Evolutionary conservation across 2,113 vertebrate genomes (phyloP).

Genomic region (Mellivora capensis): DNA sequence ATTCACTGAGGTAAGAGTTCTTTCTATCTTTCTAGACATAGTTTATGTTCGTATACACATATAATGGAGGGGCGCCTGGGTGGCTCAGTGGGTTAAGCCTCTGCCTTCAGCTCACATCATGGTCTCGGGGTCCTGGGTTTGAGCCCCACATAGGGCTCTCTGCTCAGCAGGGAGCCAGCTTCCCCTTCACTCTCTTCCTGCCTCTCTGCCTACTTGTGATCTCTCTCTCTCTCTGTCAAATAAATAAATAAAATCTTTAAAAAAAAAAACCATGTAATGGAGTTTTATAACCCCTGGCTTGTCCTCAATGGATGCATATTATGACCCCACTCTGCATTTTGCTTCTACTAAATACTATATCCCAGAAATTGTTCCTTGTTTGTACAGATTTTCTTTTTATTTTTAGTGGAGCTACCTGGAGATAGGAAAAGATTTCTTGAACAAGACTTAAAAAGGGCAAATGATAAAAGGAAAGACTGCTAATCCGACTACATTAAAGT

Average conservation of each 20-base stretch:
- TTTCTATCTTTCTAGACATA: background rate
- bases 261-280: background rate
- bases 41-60: background rate
- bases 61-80: background rate
- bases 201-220: no score
- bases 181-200: no score
- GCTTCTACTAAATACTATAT: background rate
- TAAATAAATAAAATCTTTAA: no score
- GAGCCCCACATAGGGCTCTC: no score
- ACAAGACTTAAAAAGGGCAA: background rate
- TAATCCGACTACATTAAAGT: background rate
- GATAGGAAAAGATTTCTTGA: background rate
- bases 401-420: background rate
- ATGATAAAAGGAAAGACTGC: background rate
- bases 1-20: background rate
- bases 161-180: no score
- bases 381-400: background rate
- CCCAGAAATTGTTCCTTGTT: background rate
- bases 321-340: background rate
- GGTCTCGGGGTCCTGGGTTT: no score
- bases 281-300: background rate
- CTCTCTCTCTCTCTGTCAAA: no score
- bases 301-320: background rate
- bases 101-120: no score
- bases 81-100: no score